Conservation (phyloP, 1,140 invertebrate species). For the Pogonomyrmex californicus region DNA sequence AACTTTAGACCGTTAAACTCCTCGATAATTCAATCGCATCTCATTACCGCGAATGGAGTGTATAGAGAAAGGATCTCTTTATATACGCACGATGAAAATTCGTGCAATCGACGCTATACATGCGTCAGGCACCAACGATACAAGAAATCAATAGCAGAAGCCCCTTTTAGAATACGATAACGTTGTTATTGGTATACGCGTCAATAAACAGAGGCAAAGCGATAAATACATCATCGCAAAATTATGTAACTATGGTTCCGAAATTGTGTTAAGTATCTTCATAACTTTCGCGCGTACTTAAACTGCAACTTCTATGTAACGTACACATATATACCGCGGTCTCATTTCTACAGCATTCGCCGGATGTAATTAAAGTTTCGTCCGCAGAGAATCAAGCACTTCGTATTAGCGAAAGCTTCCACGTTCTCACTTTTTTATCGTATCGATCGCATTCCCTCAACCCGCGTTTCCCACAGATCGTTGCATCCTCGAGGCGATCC, state of each 20-base stretch:
- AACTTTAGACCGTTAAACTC: slow-evolving; percentile 24
- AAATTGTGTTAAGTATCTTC: not conserved
- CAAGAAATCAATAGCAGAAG: slow-evolving; percentile 20
- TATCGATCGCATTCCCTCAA: slow-evolving; percentile 26
- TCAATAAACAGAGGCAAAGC: slow-evolving; percentile 21
- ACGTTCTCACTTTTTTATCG: slow-evolving; percentile 36
- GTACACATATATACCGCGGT: not conserved
- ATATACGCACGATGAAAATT: slow-evolving; percentile 8
- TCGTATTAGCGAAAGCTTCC: slow-evolving; percentile 7
- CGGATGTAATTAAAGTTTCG: slow-evolving; percentile 35
- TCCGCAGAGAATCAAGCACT: slow-evolving; percentile 34
- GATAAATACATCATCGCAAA: not conserved
- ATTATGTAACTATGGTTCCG: not conserved
- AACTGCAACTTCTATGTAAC: not conserved
- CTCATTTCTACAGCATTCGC: slow-evolving; percentile 11
- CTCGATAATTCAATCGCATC: slow-evolving; percentile 7
- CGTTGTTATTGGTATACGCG: not conserved
- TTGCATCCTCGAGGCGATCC: slow-evolving; percentile 15
- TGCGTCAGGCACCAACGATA: not conserved
- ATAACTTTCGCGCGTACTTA: not conserved
- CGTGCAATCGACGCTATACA: not conserved
- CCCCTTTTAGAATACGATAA: slow-evolving; percentile 7
- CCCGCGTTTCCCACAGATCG: slow-evolving; percentile 27
- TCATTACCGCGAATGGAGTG: not conserved
- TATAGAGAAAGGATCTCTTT: not conserved